A percentile compares a stretch with the other conserved stretches of the same genome.
Evolutionary conservation across 92 coral and sea anemone species (phyloP).

Genomic region (Plumapathes pennacea): DNA sequence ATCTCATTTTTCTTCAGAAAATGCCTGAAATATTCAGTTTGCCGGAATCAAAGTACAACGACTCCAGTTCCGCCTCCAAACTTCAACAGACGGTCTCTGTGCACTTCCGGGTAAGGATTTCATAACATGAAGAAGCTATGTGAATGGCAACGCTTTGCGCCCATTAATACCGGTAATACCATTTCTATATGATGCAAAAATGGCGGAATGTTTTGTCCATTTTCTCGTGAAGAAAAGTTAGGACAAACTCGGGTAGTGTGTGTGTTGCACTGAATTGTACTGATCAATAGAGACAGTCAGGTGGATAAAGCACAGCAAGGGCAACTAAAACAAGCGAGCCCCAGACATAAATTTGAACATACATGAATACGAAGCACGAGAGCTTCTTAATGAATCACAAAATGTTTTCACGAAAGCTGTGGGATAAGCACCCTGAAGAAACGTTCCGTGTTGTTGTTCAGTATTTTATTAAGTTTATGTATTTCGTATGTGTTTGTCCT

Average conservation of each 20-base stretch:
- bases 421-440: not conserved
- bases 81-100: constrained; percentile 92
- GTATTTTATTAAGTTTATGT: not conserved
- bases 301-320: too few relatives aligned
- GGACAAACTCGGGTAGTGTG: too few relatives aligned
- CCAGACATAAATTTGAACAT: too few relatives aligned
- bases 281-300: too few relatives aligned
- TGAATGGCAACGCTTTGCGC: not conserved
- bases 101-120: constrained; percentile 80
- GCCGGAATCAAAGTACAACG: constrained; percentile 56
- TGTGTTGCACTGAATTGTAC: too few relatives aligned
- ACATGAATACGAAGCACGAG: too few relatives aligned
- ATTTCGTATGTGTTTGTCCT: not conserved
- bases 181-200: too few relatives aligned
- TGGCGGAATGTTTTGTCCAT: too few relatives aligned
- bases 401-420: not conserved
- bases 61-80: constrained; percentile 74
- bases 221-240: too few relatives aligned
- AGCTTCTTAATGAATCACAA: too few relatives aligned
- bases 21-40: constrained; percentile 49
- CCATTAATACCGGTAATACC: too few relatives aligned
- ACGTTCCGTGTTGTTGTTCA: not conserved
- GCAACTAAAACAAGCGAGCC: too few relatives aligned
- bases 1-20: constrained; percentile 11
- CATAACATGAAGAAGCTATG: not conserved